phyloP scores from a whole-genome alignment of 2,888 invertebrate genomes.

The Syritta pipiens region DNA sequence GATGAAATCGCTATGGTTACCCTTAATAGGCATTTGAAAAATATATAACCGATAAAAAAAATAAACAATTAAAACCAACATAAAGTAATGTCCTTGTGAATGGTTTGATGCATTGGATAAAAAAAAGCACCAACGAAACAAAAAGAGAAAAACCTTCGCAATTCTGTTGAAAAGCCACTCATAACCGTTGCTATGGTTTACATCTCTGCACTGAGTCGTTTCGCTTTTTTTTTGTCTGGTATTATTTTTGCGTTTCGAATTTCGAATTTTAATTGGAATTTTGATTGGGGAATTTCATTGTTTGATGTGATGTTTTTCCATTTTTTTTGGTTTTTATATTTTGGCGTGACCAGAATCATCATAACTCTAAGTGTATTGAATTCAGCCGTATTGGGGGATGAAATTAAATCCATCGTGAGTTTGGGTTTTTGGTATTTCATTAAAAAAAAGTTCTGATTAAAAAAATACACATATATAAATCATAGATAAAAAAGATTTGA shows the following conservation, averaged over 20 bases:
- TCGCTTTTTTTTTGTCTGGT: conserved; percentile 17
- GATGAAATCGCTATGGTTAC: conserved; percentile 50
- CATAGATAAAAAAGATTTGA: neutral
- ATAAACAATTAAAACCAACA: conserved; percentile 50
- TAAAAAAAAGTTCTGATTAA: conserved; percentile 1
- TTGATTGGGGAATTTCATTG: conserved; percentile 66
- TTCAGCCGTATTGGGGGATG: neutral
- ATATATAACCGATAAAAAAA: conserved; percentile 24
- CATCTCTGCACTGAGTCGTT: conserved; percentile 16
- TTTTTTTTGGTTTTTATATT: conserved; percentile 17
- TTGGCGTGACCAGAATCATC: conserved; percentile 16
- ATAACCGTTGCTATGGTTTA: conserved; percentile 49
- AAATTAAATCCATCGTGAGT: conserved; percentile 1
- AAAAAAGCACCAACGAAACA: conserved; percentile 3
- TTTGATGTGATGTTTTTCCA: conserved; percentile 7
- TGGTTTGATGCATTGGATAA: conserved; percentile 19
- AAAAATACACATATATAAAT: neutral
- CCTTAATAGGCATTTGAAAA: conserved; percentile 50
- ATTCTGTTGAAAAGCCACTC: conserved; percentile 43
- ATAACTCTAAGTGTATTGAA: conserved; percentile 24
- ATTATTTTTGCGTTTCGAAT: conserved; percentile 61
- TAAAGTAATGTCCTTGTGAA: conserved; percentile 54
- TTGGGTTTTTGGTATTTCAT: neutral
- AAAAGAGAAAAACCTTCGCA: neutral
- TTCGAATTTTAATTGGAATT: conserved; percentile 66